These are phyloP conservation scores for Caenorhabditis panamensis DNA, from an alignment of 2,888 invertebrate genomes.

Conservation along the genomic window DNA sequence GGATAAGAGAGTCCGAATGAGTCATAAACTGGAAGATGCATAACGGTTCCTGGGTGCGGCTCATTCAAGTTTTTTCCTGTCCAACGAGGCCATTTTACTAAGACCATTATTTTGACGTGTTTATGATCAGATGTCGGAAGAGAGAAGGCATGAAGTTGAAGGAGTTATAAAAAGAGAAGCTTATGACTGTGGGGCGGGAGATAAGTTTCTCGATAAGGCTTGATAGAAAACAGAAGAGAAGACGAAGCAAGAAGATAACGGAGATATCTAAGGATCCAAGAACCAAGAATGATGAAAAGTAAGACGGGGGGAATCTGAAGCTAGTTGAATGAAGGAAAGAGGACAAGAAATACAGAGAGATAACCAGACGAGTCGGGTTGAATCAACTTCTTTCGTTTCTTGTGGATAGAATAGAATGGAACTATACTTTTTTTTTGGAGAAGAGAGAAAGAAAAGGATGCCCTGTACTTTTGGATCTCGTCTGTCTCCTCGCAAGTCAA, in stretches of 20 bases:
- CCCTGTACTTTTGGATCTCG: neutral
- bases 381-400: neutral
- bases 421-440: neutral
- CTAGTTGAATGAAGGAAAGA: neutral
- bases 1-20: conserved; percentile 4
- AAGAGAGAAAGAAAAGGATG: neutral
- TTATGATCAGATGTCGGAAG: conserved; percentile 20
- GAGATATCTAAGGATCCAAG: neutral
- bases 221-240: conserved; percentile 7
- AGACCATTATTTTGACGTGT: conserved; percentile 33
- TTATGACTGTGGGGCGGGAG: neutral
- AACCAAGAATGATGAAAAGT: neutral
- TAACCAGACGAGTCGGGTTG: neutral
- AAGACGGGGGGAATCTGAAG: neutral
- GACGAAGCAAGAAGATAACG: neutral
- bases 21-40: conserved; percentile 30
- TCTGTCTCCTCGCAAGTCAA: conserved; percentile 34
- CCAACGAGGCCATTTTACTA: neutral
- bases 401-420: neutral
- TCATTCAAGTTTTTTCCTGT: conserved; percentile 19
- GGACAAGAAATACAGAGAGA: neutral
- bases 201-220: neutral
- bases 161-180: neutral
- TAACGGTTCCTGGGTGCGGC: conserved; percentile 10
- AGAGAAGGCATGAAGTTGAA: conserved; percentile 1